A percentile compares a stretch with the other conserved stretches of the same genome.
These are phyloP conservation scores for Sarcophaga bullata DNA, from an alignment of 1,140 invertebrate species.

Conservation along the genomic window DNA sequence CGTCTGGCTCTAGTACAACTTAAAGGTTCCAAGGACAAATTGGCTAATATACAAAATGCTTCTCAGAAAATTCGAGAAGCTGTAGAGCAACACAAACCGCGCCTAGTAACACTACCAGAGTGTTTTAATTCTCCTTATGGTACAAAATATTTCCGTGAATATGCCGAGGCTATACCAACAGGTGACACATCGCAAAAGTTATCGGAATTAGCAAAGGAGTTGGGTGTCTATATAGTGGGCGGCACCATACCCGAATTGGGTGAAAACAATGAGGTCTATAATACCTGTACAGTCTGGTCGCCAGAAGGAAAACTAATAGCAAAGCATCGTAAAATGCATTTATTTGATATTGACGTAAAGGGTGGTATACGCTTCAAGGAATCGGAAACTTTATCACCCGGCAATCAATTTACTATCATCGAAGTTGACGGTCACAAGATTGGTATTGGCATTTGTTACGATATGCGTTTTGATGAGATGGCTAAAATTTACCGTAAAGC, in stretches of 20 bases:
- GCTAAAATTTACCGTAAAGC: constrained; percentile 82
- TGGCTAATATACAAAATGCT: constrained; percentile 79
- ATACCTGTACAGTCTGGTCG: constrained; percentile 91
- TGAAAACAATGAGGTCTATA: constrained; percentile 77
- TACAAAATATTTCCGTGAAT: constrained; percentile 74
- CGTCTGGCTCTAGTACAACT: constrained; percentile 82
- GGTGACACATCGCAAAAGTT: constrained; percentile 79
- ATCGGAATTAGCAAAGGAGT: constrained; percentile 79
- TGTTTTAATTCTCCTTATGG: constrained; percentile 97
- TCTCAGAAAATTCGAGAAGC: constrained; percentile 78
- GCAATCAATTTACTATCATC: constrained; percentile 81
- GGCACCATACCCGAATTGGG: constrained; percentile 88
- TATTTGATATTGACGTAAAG: constrained; percentile 96
- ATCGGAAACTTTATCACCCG: constrained; percentile 83
- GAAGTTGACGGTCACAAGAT: constrained; percentile 80
- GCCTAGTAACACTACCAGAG: constrained; percentile 86
- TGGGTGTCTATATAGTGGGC: constrained; percentile 85
- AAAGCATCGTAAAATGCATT: constrained; percentile 85
- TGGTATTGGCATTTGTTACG: constrained; percentile 94
- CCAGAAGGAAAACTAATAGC: constrained; percentile 79
- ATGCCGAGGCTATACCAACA: constrained; percentile 84
- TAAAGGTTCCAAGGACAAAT: constrained; percentile 78
- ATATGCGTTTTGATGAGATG: constrained; percentile 91
- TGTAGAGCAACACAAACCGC: constrained; percentile 75
- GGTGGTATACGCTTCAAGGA: constrained; percentile 94